Base-by-base conservation (phyloP, 2,797 vertebrate species). In the Ibycter americanus region DNA sequence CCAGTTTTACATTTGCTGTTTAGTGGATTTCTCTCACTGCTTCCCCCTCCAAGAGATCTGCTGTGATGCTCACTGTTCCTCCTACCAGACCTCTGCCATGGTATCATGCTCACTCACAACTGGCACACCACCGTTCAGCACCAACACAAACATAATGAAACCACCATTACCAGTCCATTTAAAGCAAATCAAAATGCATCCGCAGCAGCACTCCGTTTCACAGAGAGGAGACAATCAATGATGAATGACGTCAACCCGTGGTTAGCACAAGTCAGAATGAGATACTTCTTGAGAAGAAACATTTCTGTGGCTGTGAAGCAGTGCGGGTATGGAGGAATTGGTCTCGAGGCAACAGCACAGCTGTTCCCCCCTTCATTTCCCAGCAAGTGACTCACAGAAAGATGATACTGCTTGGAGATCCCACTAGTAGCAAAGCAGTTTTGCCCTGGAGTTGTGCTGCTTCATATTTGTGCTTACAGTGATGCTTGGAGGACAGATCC, bases 101-200 rank as follows among this genome's bases (percentile, higher is more conserved):
- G 36, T 77, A 20, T 72, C 12, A 0, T 12, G 65, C 73, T 96
- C 94, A 77, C 96, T 97, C 90, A 83, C 97, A 91, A 8, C 80
- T 44, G 62, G 66, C 52, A 22, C 4, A 2, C 38, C 73, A 22
- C 87, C 54, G 34, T 47, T 90, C 29, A 65, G 86, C 91, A 55
- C 96, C 74, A 46, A 44, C 88, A 83, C 11, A 32, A 74, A 91
- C 86, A n/a, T 88, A 80, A 96, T 70, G 22, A 97, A 93, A 95
- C 89, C 47, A 80, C 85, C 84, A 58, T 96, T 97, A 96, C 91
- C 87, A 83, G 87, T 93, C 94, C 82, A 74, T 97, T 98, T 96
- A 83, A 96, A 97, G 96, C 81, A 89, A 95, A 97, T 97, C 94
- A 96, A 94, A 97, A 97, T 80, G 91, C 83, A 80, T 91, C 95